Base-by-base conservation (phyloP, 2,888 invertebrate genomes). In the Periphyllus acericola region DNA sequence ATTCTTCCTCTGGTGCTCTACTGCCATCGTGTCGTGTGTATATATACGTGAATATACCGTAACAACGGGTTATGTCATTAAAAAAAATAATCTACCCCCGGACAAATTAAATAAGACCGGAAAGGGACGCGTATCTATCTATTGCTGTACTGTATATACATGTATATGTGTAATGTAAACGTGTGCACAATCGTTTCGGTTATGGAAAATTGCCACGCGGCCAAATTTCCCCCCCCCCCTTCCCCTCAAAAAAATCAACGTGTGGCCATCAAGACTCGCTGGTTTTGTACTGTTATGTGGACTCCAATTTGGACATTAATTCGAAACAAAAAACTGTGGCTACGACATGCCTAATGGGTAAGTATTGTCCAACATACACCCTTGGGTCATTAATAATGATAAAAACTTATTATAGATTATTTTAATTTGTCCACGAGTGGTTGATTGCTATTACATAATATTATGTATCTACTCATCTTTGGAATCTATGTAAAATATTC, bases 41-140 rank as follows among this genome's bases (percentile, higher is more conserved):
- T 68, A 76, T 76, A 66, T 66, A 52, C 78, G 46, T 32, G 36
- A 68, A 86, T 80, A 86, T 55, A 79, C 79, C 71, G 79, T 72
- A 81, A 81, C 74, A 75, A 87, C 87, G 87, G 87, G 87, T 60
- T 74, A 60, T 74, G 87, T 87, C 87, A 74, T 87, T 87, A 87
- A 87, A 80, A 75, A 87, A 66, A 81, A 87, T 66, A 87, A 81
- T 87, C 72, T 87, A 74, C 81, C 60, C 79, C 80, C 46, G 87
- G 72, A 81, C 87, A 75, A 80, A 81, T 81, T 80, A 81, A 87
- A 87, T 80, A 80, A 86, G 79, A 86, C 86, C 79, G 80, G 79
- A 86, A 72, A 60, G 60, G 83, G 83, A 34, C 21, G 74, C 52
- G 29, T 55, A 46, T 82, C 71, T 71, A 71, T n/a, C 76, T 46